Base-by-base conservation (phyloP, 2,888 invertebrate species). In the Leptinotarsa juncta region DNA sequence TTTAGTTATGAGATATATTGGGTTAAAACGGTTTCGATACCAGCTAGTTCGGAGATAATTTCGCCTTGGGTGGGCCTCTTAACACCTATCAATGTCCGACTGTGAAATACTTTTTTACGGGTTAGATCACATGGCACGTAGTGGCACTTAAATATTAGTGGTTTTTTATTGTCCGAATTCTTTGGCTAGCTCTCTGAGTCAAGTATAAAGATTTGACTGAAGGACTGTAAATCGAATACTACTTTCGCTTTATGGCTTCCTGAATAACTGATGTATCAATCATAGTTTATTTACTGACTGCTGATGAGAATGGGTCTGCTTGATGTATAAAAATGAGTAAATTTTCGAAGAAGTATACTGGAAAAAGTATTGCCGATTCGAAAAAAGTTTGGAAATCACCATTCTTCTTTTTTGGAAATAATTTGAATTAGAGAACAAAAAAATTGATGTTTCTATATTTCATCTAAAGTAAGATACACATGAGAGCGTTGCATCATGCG, bases 1-100 rank as follows among this genome's bases (percentile, higher is more conserved):
- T 68, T 74, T 71, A 51, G 74, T 74, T 71, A 74, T 68, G 73
- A 68, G 67, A 71, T 74, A 77, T 71, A 72, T 70, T 71, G 74
- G 73, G 70, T 48, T 71, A 74, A 73, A 76, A 67, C 65, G 71
- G 67, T 73, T 73, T 71, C 75, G 72, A 76, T 76, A 71, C 66
- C 18, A n/a, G 62, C 50, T 53, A 26, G 51, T 67, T 69, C 26
- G 26, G 23, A 55, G 68, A 68, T 68, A 68, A 51, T 50, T 65
- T 68, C 74, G 67, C 68, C 71, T 42, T 74, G 74, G 71, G 74
- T 74, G 74, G 74, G 53, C 74, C 42, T 42, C 68, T 74, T 74
- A 74, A 74, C 74, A 74, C 74, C 74, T 74, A 68, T 71, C 71
- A 65, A 18, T 32, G 62, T 62, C 62, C 62, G 62, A 62, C 62